Conservation (phyloP, 2,113 vertebrate species). For the Cardinalis cardinalis region DNA sequence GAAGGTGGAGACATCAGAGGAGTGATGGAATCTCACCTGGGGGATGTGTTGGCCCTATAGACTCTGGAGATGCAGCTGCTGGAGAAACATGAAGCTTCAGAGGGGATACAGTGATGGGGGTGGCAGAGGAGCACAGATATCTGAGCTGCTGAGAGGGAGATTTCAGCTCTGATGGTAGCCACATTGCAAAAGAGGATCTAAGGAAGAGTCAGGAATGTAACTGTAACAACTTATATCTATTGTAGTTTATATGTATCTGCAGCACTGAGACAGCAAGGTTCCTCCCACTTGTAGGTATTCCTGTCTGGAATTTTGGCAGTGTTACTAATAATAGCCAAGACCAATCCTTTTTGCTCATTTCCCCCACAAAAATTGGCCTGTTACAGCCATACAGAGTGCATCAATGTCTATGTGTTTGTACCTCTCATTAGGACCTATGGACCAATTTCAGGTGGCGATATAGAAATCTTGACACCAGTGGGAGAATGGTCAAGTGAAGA, state of each 20-base stretch:
- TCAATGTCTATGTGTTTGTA: not conserved
- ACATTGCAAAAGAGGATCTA: not conserved
- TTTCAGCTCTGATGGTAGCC: not conserved
- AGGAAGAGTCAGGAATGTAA: not conserved
- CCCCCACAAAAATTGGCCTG: not conserved
- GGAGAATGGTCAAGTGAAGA: not conserved
- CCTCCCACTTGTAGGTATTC: not conserved
- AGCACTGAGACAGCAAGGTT: not conserved
- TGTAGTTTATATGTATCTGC: not conserved
- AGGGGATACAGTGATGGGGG: not conserved
- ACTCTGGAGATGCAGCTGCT: not conserved
- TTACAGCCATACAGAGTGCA: not conserved
- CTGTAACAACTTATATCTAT: accelerated
- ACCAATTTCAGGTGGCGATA: not conserved
- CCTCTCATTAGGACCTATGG: not conserved
- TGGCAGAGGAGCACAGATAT: not conserved
- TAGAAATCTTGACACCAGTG: not conserved
- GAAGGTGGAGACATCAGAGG: not conserved
- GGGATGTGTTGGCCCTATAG: not conserved
- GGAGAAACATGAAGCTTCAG: not conserved
- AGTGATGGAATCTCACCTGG: accelerated
- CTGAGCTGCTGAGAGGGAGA: not conserved
- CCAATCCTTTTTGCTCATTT: not conserved
- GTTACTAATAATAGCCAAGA: not conserved
- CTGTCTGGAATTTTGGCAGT: not conserved